A percentile compares a stretch with the other conserved stretches of the same genome.
Conservation (phyloP, 2,888 invertebrate species). For the Mactromeris polynyma region DNA sequence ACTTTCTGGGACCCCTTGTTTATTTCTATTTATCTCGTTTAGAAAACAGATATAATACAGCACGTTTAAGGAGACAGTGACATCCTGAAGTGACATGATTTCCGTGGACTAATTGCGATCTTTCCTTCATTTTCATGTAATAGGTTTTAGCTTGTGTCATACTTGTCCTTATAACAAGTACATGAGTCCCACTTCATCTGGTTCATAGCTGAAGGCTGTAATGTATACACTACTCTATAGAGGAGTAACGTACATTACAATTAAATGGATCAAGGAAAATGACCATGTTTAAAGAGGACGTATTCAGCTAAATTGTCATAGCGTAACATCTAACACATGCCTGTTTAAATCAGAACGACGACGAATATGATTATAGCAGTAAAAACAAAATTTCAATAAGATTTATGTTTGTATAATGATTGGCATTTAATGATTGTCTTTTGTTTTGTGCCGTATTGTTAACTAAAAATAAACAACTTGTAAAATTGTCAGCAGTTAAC, state of each 20-base stretch:
- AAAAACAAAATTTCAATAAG: too few species aligned
- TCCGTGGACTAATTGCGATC: neutral
- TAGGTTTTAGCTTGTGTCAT: neutral
- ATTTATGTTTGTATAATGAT: too few species aligned
- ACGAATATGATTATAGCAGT: too few species aligned
- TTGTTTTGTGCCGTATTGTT: too few species aligned
- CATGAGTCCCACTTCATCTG: neutral
- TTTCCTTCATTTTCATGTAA: neutral
- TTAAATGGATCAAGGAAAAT: neutral
- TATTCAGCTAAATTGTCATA: too few species aligned
- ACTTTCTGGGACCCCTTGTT: too few species aligned
- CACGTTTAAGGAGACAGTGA: neutral
- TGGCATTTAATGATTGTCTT: too few species aligned
- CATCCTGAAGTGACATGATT: neutral
- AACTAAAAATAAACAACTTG: too few species aligned
- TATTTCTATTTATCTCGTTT: too few species aligned
- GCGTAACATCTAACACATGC: too few species aligned
- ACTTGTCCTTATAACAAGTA: neutral
- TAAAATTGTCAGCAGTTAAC: too few species aligned
- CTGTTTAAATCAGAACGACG: too few species aligned
- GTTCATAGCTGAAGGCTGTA: neutral
- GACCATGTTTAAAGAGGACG: neutral
- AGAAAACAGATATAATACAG: neutral
- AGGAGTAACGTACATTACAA: neutral
- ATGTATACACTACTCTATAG: neutral